Conservation (phyloP, 2,888 invertebrate species). For the Amblyjoppa fuscipennis region DNA sequence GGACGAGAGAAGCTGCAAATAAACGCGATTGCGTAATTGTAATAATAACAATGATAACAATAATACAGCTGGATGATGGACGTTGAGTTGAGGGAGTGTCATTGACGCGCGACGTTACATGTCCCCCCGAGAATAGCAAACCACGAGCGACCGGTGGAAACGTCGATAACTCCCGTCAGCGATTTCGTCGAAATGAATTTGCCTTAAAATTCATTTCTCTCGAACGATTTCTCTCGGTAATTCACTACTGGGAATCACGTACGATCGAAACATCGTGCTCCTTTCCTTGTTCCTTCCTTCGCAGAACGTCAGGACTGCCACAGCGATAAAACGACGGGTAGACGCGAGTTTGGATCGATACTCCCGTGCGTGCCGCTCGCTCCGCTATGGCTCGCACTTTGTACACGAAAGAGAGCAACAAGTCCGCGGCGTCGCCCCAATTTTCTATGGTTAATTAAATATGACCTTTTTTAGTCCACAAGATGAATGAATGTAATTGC, state of each 20-base stretch:
- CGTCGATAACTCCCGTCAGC: neutral
- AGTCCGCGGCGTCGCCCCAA: slow-evolving; percentile 14
- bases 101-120: slow-evolving; percentile 1
- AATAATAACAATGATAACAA: neutral
- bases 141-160: neutral
- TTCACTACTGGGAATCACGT: neutral
- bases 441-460: neutral
- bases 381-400: neutral
- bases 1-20: neutral
- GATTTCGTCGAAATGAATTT: slow-evolving; percentile 1
- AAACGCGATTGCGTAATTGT: neutral
- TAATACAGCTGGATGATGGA: neutral
- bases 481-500: neutral
- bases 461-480: neutral
- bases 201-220: neutral
- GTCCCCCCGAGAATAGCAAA: neutral
- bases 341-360: slow-evolving; percentile 29
- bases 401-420: slow-evolving; percentile 30
- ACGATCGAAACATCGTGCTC: neutral
- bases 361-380: slow-evolving; percentile 18
- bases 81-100: slow-evolving; percentile 3
- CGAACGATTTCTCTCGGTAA: neutral
- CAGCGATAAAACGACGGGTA: neutral
- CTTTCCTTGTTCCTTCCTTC: neutral
- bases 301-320: neutral